These are phyloP conservation scores for Pollenia griseotomentosa DNA, from an alignment of 2,888 invertebrate genomes.

Conservation along the genomic window DNA sequence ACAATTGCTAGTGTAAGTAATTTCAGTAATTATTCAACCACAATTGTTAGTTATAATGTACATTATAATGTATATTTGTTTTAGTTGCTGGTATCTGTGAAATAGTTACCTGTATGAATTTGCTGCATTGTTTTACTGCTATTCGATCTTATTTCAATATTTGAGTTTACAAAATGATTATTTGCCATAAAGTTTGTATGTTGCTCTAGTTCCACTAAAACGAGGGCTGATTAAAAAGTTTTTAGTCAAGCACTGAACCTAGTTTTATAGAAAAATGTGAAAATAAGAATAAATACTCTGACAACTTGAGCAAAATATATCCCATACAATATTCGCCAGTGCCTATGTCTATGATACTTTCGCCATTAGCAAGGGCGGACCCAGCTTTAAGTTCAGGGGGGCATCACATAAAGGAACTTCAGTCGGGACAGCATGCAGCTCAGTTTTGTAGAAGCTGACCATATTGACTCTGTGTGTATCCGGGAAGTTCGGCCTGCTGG, in stretches of 20 bases:
- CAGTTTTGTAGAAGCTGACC: too few relatives aligned
- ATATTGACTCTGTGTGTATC: too few relatives aligned
- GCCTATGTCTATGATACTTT: too few relatives aligned
- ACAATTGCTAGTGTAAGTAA: conserved; percentile 43
- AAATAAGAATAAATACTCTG: not conserved
- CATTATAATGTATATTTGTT: too few relatives aligned
- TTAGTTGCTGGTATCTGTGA: not conserved
- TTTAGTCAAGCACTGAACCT: not conserved
- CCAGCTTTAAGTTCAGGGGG: too few relatives aligned
- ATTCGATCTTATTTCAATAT: conserved; percentile 60
- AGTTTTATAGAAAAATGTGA: not conserved
- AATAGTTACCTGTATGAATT: not conserved
- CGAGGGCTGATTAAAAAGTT: not conserved
- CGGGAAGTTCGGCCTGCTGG: too few relatives aligned
- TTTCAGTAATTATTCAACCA: conserved; percentile 54
- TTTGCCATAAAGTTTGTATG: conserved; percentile 40
- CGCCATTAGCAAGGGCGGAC: not conserved
- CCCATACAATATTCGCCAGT: too few relatives aligned
- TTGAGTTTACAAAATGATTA: conserved; percentile 62
- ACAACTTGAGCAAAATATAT: not conserved
- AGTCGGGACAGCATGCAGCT: too few relatives aligned
- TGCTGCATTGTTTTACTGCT: not conserved
- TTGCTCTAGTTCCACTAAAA: not conserved
- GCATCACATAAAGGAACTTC: too few relatives aligned
- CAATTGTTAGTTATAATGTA: conserved; percentile 14